Base-by-base conservation (phyloP, 2,113 vertebrate species). In the Sinocyclocheilus rhinocerous region DNA sequence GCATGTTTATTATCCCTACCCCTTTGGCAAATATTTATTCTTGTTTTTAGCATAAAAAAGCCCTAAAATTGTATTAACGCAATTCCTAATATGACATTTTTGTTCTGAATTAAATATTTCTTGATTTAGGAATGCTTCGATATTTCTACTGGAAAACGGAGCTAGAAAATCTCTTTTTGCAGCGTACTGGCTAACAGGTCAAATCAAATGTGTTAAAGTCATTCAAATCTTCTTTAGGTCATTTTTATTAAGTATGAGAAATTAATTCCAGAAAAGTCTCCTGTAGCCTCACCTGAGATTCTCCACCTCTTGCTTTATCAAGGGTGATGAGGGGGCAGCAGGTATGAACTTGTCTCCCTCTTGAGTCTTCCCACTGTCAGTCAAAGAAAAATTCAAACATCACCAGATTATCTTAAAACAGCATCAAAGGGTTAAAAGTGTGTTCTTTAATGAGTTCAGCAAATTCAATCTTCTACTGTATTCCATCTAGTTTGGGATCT, bases 231-330 rank as follows among this genome's bases (percentile, higher is more conserved):
- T 45, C 57, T 24, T 80, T 33, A 63, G 55, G 57, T 36, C 8
- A 12, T 81, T 45, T 81, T 65, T 42, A 52, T 24, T 22, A 42
- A 3, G 63, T n/a, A 22, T 24, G 22, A 67, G 59, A 7, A 18
- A 45, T 29, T 20, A 26, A 26, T 48, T 67, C 57, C 55, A 63
- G 77, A 80, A 63, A 33, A 48, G 57, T 65, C 39, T 65, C 61
- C 42, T 33, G 65, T 8, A 77, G 26, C 24, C 90, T 94, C 92
- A 97, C 98, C 98, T 97, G 91, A 99, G 95, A 89, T 98, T 99
- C 93, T 99, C 98, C 48, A 99, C 93, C 91, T 99, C 98, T 88
- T 97, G 97, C 89, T 97, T 98, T 90, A 96, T 96, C 87, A 99
- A 91, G 48, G 97, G 97, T 0, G 98, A 98, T 65, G 98, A 99